Base-by-base conservation (phyloP, 2,113 vertebrate genomes). In the Amazona vittata region DNA sequence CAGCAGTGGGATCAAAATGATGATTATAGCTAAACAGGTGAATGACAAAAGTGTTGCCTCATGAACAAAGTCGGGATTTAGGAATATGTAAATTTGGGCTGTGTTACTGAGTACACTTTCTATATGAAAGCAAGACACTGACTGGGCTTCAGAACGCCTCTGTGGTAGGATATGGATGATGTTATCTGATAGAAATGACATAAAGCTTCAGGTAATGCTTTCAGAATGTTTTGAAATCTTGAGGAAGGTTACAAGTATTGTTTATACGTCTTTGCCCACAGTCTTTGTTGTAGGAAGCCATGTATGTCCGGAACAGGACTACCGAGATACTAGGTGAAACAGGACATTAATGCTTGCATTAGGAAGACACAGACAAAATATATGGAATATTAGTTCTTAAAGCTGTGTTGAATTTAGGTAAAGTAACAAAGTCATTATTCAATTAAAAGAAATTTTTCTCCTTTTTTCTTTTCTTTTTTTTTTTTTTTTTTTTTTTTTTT, bases 401-500 rank as follows among this genome's bases (percentile, higher is more conserved):
- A 83, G 20, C 44, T 62, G 20, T 22, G 12, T 62, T 74, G 10
- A 49, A 63, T 57, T 69, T 81, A n/a, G 37, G 53, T 82, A 50
- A 81, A 87, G 22, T 26, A 29, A 5, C 15, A 67, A 77, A 67
- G 43, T 10, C 11, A 37, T 88, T 79, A 17, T 60, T 85, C n/a
- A 53, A 2, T 47, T 70, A 49, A 81, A 65, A 74, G 6, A 35
- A 59, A 59, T 59, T 59, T n/a, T 21, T 21, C 18, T 33, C 20
- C 11, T n/a, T 22, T n/a, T 53, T 29, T 22, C 6, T 44, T 7
- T n/a, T 14, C 39, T 46, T 75, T 44, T 11, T 3, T 18, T 8
- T 4, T 2, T 25, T 5, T 11, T 46, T 75, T 44, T 11, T 3
- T 18, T 8, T 4, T 2, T 25, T 5, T 11, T 73, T 12, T 5